Evolutionary conservation across 2,797 vertebrate genomes (phyloP).

Genomic region (Lithobates pipiens): DNA sequence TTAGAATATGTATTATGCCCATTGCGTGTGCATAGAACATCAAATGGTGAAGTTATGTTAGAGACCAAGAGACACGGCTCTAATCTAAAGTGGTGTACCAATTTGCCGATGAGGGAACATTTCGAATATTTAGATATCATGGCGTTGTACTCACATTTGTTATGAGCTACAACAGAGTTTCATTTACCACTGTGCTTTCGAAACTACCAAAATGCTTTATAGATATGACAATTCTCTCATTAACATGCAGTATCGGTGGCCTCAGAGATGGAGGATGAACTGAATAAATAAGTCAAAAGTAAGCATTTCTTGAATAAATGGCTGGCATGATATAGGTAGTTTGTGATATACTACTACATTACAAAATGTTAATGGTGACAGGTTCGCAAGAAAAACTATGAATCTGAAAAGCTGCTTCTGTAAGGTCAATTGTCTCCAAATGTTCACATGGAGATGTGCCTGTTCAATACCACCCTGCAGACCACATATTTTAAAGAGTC

Average conservation of each 20-base stretch:
- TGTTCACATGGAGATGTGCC: not conserved
- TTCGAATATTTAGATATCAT: too few relatives aligned
- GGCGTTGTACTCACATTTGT: not conserved
- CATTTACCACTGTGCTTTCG: not conserved
- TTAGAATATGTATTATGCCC: too few relatives aligned
- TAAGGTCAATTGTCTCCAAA: not conserved
- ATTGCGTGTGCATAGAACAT: too few relatives aligned
- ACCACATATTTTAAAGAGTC: not conserved
- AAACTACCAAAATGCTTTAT: not conserved
- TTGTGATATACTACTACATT: constrained; percentile 19
- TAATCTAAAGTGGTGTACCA: too few relatives aligned
- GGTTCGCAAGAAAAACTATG: not conserved
- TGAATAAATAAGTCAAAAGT: constrained; percentile 3
- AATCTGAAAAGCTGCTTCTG: not conserved
- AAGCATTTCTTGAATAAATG: not conserved
- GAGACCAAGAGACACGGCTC: too few relatives aligned
- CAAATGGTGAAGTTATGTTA: too few relatives aligned
- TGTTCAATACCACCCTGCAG: not conserved
- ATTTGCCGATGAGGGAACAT: too few relatives aligned
- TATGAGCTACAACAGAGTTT: not conserved
- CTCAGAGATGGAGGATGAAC: not conserved
- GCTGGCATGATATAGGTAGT: not conserved
- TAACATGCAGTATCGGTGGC: not conserved
- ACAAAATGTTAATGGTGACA: constrained; percentile 37
- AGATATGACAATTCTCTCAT: not conserved